Conservation (phyloP, 2,797 vertebrate genomes). For the Echiichthys vipera region DNA sequence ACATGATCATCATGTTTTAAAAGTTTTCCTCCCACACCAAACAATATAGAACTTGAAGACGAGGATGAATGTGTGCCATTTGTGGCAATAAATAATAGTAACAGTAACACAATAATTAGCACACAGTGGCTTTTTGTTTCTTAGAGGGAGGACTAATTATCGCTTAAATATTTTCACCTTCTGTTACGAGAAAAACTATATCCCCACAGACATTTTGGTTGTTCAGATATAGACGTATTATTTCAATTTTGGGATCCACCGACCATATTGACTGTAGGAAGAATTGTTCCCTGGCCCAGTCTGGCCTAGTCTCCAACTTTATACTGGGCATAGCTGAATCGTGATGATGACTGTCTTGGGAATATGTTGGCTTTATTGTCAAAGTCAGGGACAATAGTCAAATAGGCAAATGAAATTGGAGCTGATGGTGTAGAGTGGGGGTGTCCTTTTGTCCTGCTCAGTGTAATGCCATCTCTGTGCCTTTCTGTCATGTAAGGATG, state of each 20-base stretch:
- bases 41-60: not conserved
- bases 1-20: not conserved
- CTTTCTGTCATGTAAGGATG: slow-evolving; percentile 80
- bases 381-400: slow-evolving; percentile 49
- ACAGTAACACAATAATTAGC: not conserved
- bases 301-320: not conserved
- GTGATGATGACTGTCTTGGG: slow-evolving; percentile 14
- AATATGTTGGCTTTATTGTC: slow-evolving; percentile 44
- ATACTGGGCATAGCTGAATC: slow-evolving; percentile 7
- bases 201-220: not conserved
- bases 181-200: not conserved
- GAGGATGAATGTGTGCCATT: not conserved
- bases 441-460: slow-evolving; percentile 76
- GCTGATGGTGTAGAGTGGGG: slow-evolving; percentile 60
- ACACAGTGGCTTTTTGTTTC: not conserved
- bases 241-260: not conserved
- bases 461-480: slow-evolving; percentile 64
- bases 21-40: not conserved
- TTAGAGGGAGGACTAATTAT: not conserved
- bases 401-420: slow-evolving; percentile 62
- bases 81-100: not conserved
- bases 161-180: not conserved
- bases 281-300: not conserved
- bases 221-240: not conserved
- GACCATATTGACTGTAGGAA: not conserved